Percentiles rank a stretch among this genome's conserved stretches.
phyloP scores from a whole-genome alignment of 2,797 vertebrate species.

The Girardinus metallicus region DNA sequence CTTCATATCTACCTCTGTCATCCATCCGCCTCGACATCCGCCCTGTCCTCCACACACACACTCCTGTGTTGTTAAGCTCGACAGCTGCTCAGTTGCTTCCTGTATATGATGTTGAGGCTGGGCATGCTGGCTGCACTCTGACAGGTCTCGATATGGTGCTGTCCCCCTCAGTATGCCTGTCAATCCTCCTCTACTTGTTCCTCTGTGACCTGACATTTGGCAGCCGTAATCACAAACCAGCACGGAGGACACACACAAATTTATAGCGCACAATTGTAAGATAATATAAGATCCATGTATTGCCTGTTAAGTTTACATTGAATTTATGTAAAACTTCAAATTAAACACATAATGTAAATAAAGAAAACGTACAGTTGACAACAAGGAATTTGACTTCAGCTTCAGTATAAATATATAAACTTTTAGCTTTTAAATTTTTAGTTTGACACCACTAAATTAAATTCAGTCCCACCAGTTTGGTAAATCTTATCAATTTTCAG shows the following conservation, averaged over 20 bases:
- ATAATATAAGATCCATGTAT: background rate
- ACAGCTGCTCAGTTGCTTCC: constrained; percentile 58
- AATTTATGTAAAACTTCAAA: background rate
- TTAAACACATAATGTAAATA: background rate
- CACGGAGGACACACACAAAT: constrained; percentile 14
- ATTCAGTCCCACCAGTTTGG: background rate
- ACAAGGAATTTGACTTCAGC: background rate
- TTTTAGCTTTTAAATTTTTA: background rate
- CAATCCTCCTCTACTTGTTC: constrained; percentile 43
- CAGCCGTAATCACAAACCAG: constrained; percentile 18
- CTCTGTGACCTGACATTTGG: constrained; percentile 56
- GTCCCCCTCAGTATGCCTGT: constrained; percentile 56
- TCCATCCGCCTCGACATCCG: constrained; percentile 20
- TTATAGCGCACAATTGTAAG: background rate
- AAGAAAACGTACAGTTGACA: background rate
- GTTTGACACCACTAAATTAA: background rate
- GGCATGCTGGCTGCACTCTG: constrained; percentile 50
- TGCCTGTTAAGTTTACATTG: background rate
- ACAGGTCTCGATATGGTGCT: constrained; percentile 60
- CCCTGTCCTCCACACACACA: constrained; percentile 26
- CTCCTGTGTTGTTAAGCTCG: constrained; percentile 40
- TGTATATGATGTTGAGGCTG: constrained; percentile 46
- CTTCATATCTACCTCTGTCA: constrained; percentile 25
- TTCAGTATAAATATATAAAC: no score
- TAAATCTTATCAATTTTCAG: background rate